Base-by-base conservation (phyloP, 2,797 vertebrate genomes). In the Novumbra hubbsi region DNA sequence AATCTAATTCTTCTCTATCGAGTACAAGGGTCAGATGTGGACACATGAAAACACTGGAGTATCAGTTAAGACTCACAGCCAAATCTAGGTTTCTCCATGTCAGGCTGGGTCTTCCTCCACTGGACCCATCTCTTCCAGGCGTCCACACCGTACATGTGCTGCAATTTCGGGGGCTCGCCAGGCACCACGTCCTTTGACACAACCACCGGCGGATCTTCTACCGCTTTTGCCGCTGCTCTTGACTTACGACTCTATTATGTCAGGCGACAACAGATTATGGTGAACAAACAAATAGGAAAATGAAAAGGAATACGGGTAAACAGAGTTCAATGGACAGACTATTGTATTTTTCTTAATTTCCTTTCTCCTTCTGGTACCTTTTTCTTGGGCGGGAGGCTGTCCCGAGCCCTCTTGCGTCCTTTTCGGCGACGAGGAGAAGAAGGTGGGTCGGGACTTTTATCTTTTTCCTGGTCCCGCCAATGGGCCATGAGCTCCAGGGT, bases 111-210 rank as follows among this genome's bases (percentile, higher is more conserved):
- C 0, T 95, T 95, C 83, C 97, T 96, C 96, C 96, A 96, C 24
- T 94, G 94, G 84, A 99, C 94, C 98, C 98, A 99, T 78, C 94
- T 92, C 89, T 94, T 98, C 98, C 97, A 99, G 67, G 97, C 95
- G 0, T 98, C 96, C 0, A 99, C 92, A 17, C 97, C 98, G 0
- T 99, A 99, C 86, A 96, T 94, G 28, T 95, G 95, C 83, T 96
- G 95, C 0, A 99, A 89, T 73, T 92, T 95, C 2, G 92, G 93
- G 34, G 71, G 11, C 0, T 84, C 83, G 0, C 84, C 8, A 5
- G 73, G 24, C 1, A 9, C 0, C 0, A 49, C 24, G 3, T 81
- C 80, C 12, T 84, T 3, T 69, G 73, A 30, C 19, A 86, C 88
- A 68, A 92, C 92, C n/a, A 92, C 73, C 1, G 91, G 86, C 0